Conservation (phyloP, 2,888 invertebrate genomes). For the Eupithecia exiguata region DNA sequence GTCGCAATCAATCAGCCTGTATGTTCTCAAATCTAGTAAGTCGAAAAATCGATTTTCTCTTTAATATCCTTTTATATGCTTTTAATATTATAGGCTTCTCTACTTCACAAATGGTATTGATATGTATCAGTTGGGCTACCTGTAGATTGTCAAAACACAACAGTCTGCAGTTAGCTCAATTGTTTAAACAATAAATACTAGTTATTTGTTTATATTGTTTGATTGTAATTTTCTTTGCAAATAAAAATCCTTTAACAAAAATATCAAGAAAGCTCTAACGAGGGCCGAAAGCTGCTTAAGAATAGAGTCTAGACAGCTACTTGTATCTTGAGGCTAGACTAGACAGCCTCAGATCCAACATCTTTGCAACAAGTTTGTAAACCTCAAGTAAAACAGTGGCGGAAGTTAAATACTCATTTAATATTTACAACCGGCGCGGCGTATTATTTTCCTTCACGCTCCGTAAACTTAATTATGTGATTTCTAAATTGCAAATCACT, state of each 20-base stretch:
- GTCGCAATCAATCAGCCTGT: not conserved
- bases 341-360: not conserved
- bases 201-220: too few relatives aligned
- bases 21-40: not conserved
- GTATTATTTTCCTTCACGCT: conserved; percentile 65
- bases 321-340: not conserved
- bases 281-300: not conserved
- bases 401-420: not conserved
- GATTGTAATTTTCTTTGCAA: too few relatives aligned
- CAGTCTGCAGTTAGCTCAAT: too few relatives aligned
- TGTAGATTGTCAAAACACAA: too few relatives aligned
- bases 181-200: too few relatives aligned
- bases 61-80: not conserved
- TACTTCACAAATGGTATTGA: not conserved
- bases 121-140: too few relatives aligned
- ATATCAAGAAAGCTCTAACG: not conserved
- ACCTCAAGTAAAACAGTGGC: not conserved
- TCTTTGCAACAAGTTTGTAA: conserved; percentile 7
- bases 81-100: not conserved
- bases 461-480: conserved; percentile 59
- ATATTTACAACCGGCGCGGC: conserved; percentile 44
- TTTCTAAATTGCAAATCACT: conserved; percentile 19
- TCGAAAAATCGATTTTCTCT: not conserved
- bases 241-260: not conserved
- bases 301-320: not conserved